A percentile compares a stretch with the other conserved stretches of the same genome.
These are phyloP conservation scores for Apeira syringaria DNA, from an alignment of 2,888 invertebrate species.

Conservation along the genomic window DNA sequence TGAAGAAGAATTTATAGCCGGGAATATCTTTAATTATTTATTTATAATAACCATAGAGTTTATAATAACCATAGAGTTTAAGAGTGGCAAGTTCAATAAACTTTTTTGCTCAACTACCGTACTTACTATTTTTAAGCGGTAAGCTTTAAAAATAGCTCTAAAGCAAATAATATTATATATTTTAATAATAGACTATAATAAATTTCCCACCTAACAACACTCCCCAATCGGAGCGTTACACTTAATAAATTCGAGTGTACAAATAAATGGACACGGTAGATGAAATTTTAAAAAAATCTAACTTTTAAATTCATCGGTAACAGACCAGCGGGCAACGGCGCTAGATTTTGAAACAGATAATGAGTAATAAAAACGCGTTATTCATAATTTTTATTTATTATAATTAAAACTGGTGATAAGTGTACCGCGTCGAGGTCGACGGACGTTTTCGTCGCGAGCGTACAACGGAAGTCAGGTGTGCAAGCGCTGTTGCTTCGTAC, in stretches of 20 bases:
- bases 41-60: too few relatives aligned
- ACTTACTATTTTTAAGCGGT: too few relatives aligned
- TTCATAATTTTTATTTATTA: slow-evolving; percentile 70
- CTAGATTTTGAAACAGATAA: slow-evolving; percentile 60
- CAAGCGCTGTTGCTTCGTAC: too few relatives aligned
- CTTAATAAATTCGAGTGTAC: slow-evolving; percentile 27
- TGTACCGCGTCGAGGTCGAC: slow-evolving; percentile 73
- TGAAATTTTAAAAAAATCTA: slow-evolving; percentile 56
- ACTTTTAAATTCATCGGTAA: slow-evolving; percentile 30
- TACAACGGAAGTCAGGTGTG: slow-evolving; percentile 14
- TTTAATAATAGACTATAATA: too few relatives aligned
- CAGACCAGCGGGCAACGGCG: slow-evolving; percentile 41
- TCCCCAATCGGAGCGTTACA: slow-evolving; percentile 52
- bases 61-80: too few relatives aligned
- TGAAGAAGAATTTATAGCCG: too few relatives aligned
- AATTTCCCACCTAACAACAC: slow-evolving; percentile 33
- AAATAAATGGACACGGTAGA: slow-evolving; percentile 65
- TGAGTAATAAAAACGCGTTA: slow-evolving; percentile 59
- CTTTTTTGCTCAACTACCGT: too few relatives aligned
- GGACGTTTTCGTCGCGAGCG: slow-evolving; percentile 50
- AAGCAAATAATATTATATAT: too few relatives aligned
- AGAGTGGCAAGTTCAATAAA: too few relatives aligned
- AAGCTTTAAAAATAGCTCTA: too few relatives aligned
- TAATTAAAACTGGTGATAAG: slow-evolving; percentile 70
- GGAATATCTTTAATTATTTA: too few relatives aligned